Conservation (phyloP, 2,888 invertebrate species). For the Muscina levida region DNA sequence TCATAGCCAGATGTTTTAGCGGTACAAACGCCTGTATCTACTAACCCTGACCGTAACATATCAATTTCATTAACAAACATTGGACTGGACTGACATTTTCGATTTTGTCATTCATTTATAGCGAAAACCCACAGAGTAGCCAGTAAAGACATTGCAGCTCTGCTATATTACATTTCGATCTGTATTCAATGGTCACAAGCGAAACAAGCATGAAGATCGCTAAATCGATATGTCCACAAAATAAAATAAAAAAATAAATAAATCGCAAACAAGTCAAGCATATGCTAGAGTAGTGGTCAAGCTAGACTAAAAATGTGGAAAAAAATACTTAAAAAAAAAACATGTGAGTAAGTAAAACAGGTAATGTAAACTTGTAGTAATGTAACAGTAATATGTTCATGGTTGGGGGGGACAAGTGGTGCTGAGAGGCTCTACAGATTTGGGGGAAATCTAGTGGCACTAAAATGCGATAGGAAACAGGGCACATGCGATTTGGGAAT, state of each 20-base stretch:
- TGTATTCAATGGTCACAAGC: conserved; percentile 17
- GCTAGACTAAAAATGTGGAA: background rate
- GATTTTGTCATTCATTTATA: conserved; percentile 25
- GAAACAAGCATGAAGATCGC: background rate
- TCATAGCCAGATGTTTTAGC: too few relatives aligned
- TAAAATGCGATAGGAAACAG: too few relatives aligned
- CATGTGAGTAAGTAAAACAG: background rate
- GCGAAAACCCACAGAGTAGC: background rate
- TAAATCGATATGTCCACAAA: background rate
- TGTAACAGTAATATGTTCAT: conserved; percentile 9
- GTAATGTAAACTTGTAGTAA: conserved; percentile 54
- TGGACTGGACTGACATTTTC: conserved; percentile 53
- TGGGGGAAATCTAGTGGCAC: too few relatives aligned
- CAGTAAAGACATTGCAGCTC: background rate
- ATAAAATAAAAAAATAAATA: too few relatives aligned
- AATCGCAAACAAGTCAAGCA: background rate
- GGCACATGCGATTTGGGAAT: too few relatives aligned
- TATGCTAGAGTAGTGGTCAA: background rate
- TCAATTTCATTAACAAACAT: conserved; percentile 61
- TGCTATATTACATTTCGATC: too few relatives aligned
- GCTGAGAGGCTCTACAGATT: too few relatives aligned
- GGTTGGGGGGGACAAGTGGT: too few relatives aligned
- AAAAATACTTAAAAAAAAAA: too few relatives aligned
- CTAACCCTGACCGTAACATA: conserved; percentile 63
- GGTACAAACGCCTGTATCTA: too few relatives aligned